Conservation (phyloP, 2,888 invertebrate genomes). For the Coelogynopora nodosa region DNA sequence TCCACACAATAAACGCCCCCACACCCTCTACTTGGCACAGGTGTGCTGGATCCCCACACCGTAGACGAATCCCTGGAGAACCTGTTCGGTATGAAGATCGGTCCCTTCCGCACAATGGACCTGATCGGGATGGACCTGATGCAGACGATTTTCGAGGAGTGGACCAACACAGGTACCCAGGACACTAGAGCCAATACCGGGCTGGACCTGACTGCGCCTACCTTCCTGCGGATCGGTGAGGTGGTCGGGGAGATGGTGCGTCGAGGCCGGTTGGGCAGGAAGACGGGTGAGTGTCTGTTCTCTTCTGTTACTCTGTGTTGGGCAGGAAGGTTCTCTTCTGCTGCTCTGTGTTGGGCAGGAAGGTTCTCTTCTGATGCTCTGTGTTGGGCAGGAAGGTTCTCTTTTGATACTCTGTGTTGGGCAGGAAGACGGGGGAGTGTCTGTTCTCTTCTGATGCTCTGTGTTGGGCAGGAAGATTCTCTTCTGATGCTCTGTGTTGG, state of each 20-base stretch:
- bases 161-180: background rate
- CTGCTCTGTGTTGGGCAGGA: background rate
- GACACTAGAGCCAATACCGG: background rate
- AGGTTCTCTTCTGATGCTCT: no score
- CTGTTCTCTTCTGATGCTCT: background rate
- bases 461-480: background rate
- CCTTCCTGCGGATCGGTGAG: background rate
- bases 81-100: conserved; percentile 56
- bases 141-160: background rate
- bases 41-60: background rate
- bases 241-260: background rate
- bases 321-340: background rate
- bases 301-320: no score
- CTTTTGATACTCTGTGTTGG: no score
- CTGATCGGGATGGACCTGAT: conserved; percentile 15
- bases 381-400: no score
- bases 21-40: no score
- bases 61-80: conserved; percentile 47
- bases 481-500: no score
- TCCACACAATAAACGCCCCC: no score
- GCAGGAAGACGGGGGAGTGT: background rate
- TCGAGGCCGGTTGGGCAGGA: conserved; percentile 52
- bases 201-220: background rate
- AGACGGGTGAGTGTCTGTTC: conserved; percentile 52
- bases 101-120: conserved; percentile 53